Base-by-base conservation (phyloP, 2,113 vertebrate genomes). In the Aegithalos caudatus region DNA sequence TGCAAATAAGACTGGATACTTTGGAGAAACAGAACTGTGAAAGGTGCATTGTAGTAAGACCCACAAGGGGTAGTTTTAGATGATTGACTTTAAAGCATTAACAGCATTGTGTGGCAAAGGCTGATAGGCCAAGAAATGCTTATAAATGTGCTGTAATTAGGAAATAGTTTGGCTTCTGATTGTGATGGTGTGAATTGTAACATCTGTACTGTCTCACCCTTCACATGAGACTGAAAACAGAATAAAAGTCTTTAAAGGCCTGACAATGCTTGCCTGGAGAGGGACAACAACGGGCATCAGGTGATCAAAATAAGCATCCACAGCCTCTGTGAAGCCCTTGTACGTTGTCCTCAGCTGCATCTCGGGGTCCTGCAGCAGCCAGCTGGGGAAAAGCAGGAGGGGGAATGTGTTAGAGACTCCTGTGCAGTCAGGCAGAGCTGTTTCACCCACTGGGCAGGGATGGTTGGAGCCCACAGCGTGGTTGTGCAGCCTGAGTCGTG, bases 341-440 rank as follows among this genome's bases (percentile, higher is more conserved):
- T 99, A 98, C 0, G 98, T 99, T 5, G 98, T 99, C 70, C 99
- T 98, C 92, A 99, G 97, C 77, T 97, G 98, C 99, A 99, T 99
- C 76, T 97, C 96, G 23, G 94, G 94, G 73, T 99, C 99, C 24
- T 95, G 98, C 85, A 99, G 98, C 31, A 99, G 97, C 99, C 99
- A 99, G 84, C 99, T 99, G 61, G 2, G 51, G 62, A 73, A 31
- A 84, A 90, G 35, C 73, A 92, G 71, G 33, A 40, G 25, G 25
- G 12, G 29, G 27, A 4, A 65, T 2, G 48, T 50, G 6, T 62
- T 1, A 33, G 35, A 48, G 20, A 5, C 42, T 56, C 48, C 64
- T 14, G 73, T 9, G 11, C 40, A 25, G 29, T 2, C 45, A 8
- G 5, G 20, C 45, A 66, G 56, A 86, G 47, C 14, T 11, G 3